phyloP scores from a whole-genome alignment of 1,140 invertebrate species.

The Himalopsyche phryganea region DNA sequence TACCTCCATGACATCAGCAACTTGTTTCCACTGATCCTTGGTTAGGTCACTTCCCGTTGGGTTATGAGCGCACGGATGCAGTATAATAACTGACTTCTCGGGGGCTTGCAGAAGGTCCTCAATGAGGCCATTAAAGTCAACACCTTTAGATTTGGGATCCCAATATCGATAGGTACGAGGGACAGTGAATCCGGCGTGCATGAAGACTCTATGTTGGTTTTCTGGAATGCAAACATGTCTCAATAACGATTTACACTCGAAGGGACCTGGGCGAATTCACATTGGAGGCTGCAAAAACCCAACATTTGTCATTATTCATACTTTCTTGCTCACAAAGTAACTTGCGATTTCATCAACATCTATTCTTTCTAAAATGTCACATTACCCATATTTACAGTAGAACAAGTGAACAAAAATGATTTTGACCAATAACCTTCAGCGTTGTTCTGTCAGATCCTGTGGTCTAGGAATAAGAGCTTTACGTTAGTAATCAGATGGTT shows the following conservation, averaged over 20 bases:
- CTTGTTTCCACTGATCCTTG: constrained; percentile 77
- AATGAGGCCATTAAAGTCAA: constrained; percentile 82
- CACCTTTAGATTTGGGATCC: constrained; percentile 68
- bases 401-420: no score
- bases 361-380: no score
- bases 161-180: constrained; percentile 88
- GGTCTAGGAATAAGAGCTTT: no score
- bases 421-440: no score
- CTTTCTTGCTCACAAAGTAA: no score
- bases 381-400: constrained; percentile 46
- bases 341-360: no score
- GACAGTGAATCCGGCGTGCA: constrained; percentile 79
- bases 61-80: constrained; percentile 97
- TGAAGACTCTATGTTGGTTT: constrained; percentile 89
- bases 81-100: constrained; percentile 82
- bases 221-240: constrained; percentile 51
- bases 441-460: no score
- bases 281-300: no score
- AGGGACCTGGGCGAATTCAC: no score
- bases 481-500: no score
- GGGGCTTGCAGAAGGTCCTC: constrained; percentile 80
- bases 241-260: no score
- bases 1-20: constrained; percentile 73
- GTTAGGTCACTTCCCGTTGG: constrained; percentile 95
- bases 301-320: no score